These are phyloP conservation scores for Dryobates pubescens DNA, from an alignment of 2,797 vertebrate species.

Conservation along the genomic window DNA sequence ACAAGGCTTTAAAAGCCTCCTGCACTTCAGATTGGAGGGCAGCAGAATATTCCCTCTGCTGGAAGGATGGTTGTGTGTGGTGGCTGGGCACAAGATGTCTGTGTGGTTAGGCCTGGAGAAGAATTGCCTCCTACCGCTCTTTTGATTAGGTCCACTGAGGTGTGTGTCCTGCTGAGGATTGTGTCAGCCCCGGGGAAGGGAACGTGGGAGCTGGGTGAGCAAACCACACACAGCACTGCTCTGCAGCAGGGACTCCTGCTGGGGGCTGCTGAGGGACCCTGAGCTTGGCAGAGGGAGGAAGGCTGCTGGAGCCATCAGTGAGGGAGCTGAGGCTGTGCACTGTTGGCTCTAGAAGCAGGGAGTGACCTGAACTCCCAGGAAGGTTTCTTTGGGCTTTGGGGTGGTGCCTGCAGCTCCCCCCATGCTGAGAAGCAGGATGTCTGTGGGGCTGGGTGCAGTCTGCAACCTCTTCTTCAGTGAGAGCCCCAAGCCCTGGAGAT, in stretches of 20 bases:
- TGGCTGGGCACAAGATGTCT: neutral
- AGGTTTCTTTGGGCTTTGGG: neutral
- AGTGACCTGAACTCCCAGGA: neutral
- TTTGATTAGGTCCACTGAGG: neutral
- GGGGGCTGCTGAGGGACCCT: neutral
- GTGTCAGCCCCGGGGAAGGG: neutral
- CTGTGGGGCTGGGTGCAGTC: too few relatives aligned
- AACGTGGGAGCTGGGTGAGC: neutral
- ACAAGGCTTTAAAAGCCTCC: slow-evolving; percentile 64
- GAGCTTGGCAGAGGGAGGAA: neutral
- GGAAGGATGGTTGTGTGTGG: neutral
- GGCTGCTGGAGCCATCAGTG: neutral
- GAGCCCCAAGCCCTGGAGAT: neutral
- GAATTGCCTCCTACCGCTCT: neutral
- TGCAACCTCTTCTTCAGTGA: neutral
- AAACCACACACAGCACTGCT: accelerated
- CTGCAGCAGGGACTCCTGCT: neutral
- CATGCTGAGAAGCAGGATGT: accelerated
- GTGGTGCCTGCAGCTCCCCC: accelerated
- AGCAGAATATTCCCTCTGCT: slow-evolving; percentile 41
- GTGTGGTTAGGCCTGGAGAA: neutral
- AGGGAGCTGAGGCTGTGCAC: neutral
- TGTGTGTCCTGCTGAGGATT: neutral
- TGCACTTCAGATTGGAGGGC: slow-evolving; percentile 65
- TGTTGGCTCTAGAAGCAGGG: neutral